phyloP scores from a whole-genome alignment of 2,113 vertebrate genomes.

The Saccopteryx bilineata region DNA sequence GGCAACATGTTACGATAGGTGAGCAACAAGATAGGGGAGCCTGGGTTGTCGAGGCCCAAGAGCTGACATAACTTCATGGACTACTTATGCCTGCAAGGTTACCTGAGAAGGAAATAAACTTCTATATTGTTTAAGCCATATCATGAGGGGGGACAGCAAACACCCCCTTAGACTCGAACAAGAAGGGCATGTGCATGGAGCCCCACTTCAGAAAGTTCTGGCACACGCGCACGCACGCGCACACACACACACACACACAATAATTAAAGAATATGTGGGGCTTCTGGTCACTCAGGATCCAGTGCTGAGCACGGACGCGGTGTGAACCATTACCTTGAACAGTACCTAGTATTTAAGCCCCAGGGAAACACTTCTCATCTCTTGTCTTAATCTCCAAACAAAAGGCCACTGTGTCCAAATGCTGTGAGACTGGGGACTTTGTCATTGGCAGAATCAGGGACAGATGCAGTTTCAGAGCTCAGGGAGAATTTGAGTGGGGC shows the following conservation, averaged over 20 bases:
- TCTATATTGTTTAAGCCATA: not conserved
- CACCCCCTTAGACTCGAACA: not conserved
- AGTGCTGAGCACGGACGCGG: not conserved
- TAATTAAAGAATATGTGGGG: not conserved
- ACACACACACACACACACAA: not conserved
- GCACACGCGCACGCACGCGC: not conserved
- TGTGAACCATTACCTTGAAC: not conserved
- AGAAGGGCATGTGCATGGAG: not conserved
- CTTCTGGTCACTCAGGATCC: not conserved
- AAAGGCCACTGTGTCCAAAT: slow-evolving; percentile 24
- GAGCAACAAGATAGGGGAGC: not conserved
- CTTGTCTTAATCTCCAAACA: not conserved
- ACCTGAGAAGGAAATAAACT: not conserved
- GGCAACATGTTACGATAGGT: not conserved
- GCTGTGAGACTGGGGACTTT: not conserved
- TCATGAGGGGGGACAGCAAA: not conserved
- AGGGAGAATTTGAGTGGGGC: not conserved
- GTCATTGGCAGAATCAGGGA: not conserved
- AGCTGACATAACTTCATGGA: not conserved
- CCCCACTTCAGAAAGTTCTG: not conserved
- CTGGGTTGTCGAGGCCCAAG: not conserved
- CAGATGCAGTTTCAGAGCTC: not conserved
- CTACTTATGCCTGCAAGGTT: too few relatives aligned
- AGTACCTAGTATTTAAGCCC: not conserved
- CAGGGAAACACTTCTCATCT: not conserved